These are phyloP conservation scores for Apamea sordens DNA, from an alignment of 2,888 invertebrate genomes.

Conservation along the genomic window DNA sequence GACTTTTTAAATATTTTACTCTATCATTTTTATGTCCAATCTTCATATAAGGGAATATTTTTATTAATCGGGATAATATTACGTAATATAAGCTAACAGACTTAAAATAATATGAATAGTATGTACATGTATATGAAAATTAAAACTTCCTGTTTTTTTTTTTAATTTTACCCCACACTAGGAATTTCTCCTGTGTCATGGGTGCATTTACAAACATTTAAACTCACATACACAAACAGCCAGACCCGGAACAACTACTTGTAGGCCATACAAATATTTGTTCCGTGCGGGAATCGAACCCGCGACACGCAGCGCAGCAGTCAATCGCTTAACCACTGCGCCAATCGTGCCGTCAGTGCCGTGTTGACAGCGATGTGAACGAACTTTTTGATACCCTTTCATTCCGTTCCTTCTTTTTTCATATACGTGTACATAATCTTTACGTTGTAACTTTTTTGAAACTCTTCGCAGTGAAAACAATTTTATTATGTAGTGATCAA, in stretches of 20 bases:
- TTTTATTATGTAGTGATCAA: not conserved
- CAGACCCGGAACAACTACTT: no score
- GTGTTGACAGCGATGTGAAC: not conserved
- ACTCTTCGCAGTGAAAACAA: not conserved
- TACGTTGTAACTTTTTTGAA: not conserved
- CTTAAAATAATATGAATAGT: not conserved
- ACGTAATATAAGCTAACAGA: not conserved
- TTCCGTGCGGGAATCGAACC: no score
- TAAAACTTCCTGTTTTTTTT: no score
- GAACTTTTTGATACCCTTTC: not conserved
- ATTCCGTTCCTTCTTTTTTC: not conserved
- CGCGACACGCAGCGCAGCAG: no score
- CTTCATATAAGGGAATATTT: not conserved
- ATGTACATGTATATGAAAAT: not conserved
- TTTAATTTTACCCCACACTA: no score
- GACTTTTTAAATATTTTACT: conserved; percentile 4
- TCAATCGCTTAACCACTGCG: no score
- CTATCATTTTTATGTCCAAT: not conserved
- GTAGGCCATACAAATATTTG: no score
- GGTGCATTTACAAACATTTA: no score
- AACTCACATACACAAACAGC: no score
- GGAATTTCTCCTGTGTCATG: no score
- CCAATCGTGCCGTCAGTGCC: no score
- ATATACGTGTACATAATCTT: not conserved
- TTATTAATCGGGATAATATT: no score